Base-by-base conservation (phyloP, 2,797 vertebrate species). In the Selene dorsalis region DNA sequence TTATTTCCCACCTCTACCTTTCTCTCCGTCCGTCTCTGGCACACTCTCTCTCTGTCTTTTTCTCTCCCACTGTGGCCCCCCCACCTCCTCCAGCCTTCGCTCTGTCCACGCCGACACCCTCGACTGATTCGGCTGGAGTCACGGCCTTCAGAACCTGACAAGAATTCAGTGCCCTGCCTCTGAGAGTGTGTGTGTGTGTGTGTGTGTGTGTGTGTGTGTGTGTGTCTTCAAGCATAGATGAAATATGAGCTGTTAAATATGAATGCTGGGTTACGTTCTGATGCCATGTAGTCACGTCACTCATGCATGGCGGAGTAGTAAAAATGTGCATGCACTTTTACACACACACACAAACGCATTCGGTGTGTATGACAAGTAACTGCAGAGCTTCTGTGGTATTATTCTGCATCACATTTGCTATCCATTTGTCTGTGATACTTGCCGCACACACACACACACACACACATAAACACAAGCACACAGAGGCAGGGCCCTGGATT, bases 201-300 rank as follows among this genome's bases (percentile, higher is more conserved):
- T 61, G 63, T 35, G 47, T 60, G 69, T 57, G 72, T 63, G 32
- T 67, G 68, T 74, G 59, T 78, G 35, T 58, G n/a, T 82, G 28
- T 68, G 79, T 78, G 78, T 90, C 65, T 85, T 87, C 75, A 61
- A 84, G 88, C 89, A 79, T 69, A 82, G 82, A 90, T 92, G 92
- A 92, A 90, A 90, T 91, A 92, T 86, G 90, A 93, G 90, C 87
- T 91, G 89, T 87, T 92, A 88, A 93, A 93, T 93, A 89, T 91
- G 89, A 92, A 92, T 85, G 82, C 65, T 0, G 77, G 78, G 82
- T 86, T 91, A 87, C 88, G 88, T 91, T 91, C 83, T 56, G 67
- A 87, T 81, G 82, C 80, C 72, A 50, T 80, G 83, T 75, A 83
- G 83, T 81, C 84, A 66, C 61, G 82, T 88, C 81, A 67, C 81